phyloP scores from a whole-genome alignment of 1,140 invertebrate species.

The Nasonia vitripennis region DNA sequence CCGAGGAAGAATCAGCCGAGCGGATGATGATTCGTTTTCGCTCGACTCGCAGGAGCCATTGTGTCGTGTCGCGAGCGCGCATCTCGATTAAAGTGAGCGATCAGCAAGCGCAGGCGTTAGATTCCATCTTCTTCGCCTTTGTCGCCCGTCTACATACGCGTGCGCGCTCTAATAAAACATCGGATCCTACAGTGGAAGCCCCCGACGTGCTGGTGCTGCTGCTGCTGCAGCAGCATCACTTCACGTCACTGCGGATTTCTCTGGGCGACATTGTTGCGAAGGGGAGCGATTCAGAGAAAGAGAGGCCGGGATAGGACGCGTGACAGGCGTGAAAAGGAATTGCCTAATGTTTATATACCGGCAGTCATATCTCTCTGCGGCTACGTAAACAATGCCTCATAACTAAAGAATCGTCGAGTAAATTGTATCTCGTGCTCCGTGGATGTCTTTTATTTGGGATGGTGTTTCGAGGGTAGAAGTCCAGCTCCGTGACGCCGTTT shows the following conservation, averaged over 20 bases:
- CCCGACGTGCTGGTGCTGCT: constrained; percentile 14
- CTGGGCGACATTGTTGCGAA: background rate
- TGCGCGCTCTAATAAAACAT: constrained; percentile 28
- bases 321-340: constrained; percentile 53
- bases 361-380: background rate
- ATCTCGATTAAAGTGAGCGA: constrained; percentile 11
- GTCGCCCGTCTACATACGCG: constrained; percentile 55
- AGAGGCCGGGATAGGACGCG: constrained; percentile 30
- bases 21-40: constrained; percentile 38
- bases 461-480: too few species aligned
- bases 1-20: constrained; percentile 20
- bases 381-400: background rate
- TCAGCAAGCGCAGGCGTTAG: constrained; percentile 27
- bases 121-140: constrained; percentile 54
- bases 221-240: too few species aligned
- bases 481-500: background rate
- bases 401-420: background rate
- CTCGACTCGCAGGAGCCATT: constrained; percentile 6
- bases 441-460: too few species aligned
- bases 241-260: too few species aligned
- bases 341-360: constrained; percentile 25
- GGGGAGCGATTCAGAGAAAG: background rate
- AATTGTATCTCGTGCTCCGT: background rate
- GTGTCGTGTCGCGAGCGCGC: background rate
- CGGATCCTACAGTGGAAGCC: constrained; percentile 29